A percentile compares a stretch with the other conserved stretches of the same genome.
These are phyloP conservation scores for Stichopus chloronotus DNA, from an alignment of 35 echinoderm and acorn worm genomes.

Conservation along the genomic window DNA sequence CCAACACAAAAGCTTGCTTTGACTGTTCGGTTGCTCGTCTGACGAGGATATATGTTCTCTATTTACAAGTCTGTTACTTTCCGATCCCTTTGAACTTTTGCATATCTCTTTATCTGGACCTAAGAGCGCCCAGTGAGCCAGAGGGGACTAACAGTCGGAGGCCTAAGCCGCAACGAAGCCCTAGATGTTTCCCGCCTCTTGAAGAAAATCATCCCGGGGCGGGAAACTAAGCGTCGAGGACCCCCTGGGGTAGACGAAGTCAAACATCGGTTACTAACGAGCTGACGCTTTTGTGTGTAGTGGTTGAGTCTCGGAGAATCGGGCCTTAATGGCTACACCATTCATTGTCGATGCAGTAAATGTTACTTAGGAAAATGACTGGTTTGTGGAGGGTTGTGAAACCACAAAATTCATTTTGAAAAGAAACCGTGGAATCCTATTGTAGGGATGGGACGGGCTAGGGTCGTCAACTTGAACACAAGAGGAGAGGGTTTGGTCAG, in stretches of 20 bases:
- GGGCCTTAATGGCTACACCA: neutral
- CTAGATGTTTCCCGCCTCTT: conserved; percentile 8
- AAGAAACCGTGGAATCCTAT: too few species aligned
- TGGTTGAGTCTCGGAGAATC: conserved; percentile 1
- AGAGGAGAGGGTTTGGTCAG: too few species aligned
- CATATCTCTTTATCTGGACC: neutral
- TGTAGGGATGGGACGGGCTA: too few species aligned
- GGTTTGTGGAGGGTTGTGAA: too few species aligned
- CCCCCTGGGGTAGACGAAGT: conserved; percentile 18
- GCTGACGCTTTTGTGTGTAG: neutral
- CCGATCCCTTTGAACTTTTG: conserved; percentile 24
- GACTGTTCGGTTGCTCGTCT: neutral
- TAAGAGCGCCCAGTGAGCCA: neutral
- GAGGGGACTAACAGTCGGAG: conserved; percentile 20
- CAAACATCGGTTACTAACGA: conserved; percentile 46
- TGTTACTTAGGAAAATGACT: too few species aligned
- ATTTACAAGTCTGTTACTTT: neutral
- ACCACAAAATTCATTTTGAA: too few species aligned
- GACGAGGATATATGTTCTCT: neutral
- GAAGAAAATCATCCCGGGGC: conserved; percentile 6
- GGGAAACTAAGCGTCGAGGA: conserved; percentile 7
- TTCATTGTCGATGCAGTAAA: too few species aligned
- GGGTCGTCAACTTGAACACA: too few species aligned
- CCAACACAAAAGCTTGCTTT: conserved; percentile 33
- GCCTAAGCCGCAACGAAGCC: neutral